Base-by-base conservation (phyloP, 2,888 invertebrate species). In the Sceliomorpha sp. region DNA sequence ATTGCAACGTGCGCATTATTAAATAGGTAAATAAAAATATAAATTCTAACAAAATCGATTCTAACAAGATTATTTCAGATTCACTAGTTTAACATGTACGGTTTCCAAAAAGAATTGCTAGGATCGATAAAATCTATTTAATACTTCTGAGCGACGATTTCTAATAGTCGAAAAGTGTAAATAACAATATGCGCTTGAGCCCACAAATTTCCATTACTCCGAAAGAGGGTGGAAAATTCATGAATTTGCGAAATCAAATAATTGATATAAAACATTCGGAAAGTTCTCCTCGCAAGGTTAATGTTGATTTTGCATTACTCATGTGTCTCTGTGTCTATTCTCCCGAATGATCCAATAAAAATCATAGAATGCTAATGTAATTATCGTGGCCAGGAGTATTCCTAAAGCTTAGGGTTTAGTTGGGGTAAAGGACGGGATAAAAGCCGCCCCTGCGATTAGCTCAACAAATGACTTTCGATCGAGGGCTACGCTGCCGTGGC, bases 351-450 rank as follows among this genome's bases (percentile, higher is more conserved):
- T 82, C 79, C 83, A 79, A 85, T 86, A 85, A 85, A 86, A 85
- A 85, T 86, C 84, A 85, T 84, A 78, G 85, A 82, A 86, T 86
- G 85, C 86, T 86, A 86, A 86, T 86, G 85, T 84, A 86, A 86
- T 86, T 86, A 86, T 82, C 79, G 81, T 77, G 50, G 74, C 79
- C 77, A 76, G 79, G 78, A 73, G 81, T 82, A 72, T 80, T 84
- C 83, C 84, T 29, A 53, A 69, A 62, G 58, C 81, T 78, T 76
- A 78, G 82, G 82, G 83, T 81, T 77, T 20, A 64, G 71, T 73
- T 42, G 59, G 69, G 68, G 62, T 51, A 51, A 69, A 58, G 69
- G 48, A 72, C 69, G 60, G 51, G 63, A 48, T 68, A 62, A 74
- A n/a, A 73, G 76, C 79, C 85, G 84, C 86, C 86, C 85, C 80